Evolutionary conservation across 2,797 vertebrate species (phyloP).

Genomic region (Crax fasciolata): DNA sequence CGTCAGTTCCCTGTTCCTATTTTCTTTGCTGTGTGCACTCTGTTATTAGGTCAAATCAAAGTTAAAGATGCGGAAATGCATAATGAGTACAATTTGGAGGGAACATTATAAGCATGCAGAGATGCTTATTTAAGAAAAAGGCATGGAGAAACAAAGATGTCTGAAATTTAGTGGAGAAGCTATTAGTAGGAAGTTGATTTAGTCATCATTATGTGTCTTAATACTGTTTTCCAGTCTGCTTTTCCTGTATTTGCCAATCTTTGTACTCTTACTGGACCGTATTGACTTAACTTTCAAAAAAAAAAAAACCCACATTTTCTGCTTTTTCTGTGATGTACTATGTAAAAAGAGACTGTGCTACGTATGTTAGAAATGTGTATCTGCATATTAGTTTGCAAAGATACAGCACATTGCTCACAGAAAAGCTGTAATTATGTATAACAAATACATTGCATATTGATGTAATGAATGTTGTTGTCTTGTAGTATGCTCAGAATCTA

Average conservation of each 20-base stretch:
- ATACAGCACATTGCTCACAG: not conserved
- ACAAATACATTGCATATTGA: not conserved
- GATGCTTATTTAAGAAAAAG: not conserved
- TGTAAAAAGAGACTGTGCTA: not conserved
- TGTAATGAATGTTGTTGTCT: not conserved
- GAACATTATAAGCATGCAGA: not conserved
- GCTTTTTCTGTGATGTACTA: not conserved
- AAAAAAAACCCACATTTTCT: not conserved
- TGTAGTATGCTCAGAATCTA: not conserved
- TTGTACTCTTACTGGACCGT: not conserved
- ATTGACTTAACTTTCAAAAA: not conserved
- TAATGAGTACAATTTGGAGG: not conserved
- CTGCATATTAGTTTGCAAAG: not conserved
- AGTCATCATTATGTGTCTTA: not conserved
- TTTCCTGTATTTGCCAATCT: not conserved
- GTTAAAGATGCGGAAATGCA: not conserved
- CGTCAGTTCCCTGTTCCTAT: not conserved
- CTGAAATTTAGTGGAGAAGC: slow-evolving; percentile 8
- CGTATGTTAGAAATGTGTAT: not conserved
- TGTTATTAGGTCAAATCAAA: slow-evolving; percentile 17
- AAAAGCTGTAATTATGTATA: not conserved
- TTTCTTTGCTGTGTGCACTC: not conserved
- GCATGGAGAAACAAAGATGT: not conserved
- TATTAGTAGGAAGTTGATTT: not conserved
- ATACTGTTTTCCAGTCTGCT: not conserved